phyloP scores from a whole-genome alignment of 2,888 invertebrate genomes.

The Hermodice carunculata region DNA sequence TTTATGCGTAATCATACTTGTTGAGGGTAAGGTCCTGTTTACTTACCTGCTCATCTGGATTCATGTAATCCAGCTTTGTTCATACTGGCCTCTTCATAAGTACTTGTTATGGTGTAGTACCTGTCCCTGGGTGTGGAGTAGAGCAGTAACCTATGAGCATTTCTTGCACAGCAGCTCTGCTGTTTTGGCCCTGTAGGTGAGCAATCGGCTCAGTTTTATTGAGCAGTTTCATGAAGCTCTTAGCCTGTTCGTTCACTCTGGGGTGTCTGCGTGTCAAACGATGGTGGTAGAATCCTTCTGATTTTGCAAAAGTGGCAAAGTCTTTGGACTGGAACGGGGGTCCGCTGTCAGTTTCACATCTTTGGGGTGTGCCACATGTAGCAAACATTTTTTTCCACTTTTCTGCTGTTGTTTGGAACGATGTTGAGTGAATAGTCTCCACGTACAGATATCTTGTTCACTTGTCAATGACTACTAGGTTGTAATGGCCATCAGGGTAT shows the following conservation, averaged over 20 bases:
- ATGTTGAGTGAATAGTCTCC: slow-evolving; percentile 20
- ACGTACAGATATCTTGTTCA: slow-evolving; percentile 27
- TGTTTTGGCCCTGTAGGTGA: background rate
- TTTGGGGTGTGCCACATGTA: slow-evolving; percentile 25
- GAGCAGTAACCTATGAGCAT: slow-evolving; percentile 32
- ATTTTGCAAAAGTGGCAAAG: slow-evolving; percentile 25
- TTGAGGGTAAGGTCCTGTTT: background rate
- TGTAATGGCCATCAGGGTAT: slow-evolving; percentile 23
- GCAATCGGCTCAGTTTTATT: background rate
- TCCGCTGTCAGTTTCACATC: slow-evolving; percentile 27
- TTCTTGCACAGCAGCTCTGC: slow-evolving; percentile 21
- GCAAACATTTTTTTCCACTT: slow-evolving; percentile 25
- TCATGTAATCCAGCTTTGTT: background rate
- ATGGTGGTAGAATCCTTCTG: slow-evolving; percentile 33
- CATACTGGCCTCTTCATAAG: slow-evolving; percentile 11
- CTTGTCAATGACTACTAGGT: slow-evolving; percentile 20
- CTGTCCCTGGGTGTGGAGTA: slow-evolving; percentile 33
- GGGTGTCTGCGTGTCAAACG: background rate
- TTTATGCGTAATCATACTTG: background rate
- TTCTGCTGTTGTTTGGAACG: slow-evolving; percentile 9
- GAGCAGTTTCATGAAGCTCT: background rate
- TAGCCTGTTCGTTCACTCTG: background rate
- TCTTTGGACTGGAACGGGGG: slow-evolving; percentile 31
- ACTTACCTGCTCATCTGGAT: background rate
- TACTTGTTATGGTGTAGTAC: slow-evolving; percentile 25